Evolutionary conservation across 2,113 vertebrate species (phyloP), one percentile per base, ranked within the genome.

Genomic region (Oophaga pumilio): DNA sequence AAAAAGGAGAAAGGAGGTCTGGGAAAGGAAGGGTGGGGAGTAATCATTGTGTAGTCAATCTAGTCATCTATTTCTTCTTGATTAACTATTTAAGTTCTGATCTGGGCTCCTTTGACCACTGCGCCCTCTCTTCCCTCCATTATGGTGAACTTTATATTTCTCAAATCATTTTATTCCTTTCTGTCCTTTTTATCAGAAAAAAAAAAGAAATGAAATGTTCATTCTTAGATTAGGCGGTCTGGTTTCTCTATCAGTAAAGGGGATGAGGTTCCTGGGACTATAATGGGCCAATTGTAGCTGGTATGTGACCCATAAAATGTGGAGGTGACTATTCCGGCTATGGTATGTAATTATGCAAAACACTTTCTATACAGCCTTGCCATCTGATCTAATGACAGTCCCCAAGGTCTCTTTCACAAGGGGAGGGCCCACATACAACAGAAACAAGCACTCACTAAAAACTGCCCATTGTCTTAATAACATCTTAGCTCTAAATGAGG

Each of bases 281-380:
- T 97, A 98, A 98, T 97, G 96, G 97, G 92, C 96, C 97, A 97
- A 99, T 99, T 99, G 98, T 99, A 94, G 96, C 97, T 97, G 97
- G 94, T 97, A 97, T 97, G 96, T 99, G 98, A 99, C 97, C 98
- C 98, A 98, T 97, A 98, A 99, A 97, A 98, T 97, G 95, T 96
- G 96, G 97, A 96, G 98, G 97, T 98, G 97, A 96, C 97, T 97
- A 97, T 97, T 96, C 96, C 96, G 97, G 97, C 97, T 99, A 98
- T 99, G 97, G 97, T 97, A 97, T 99, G 97, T 98, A 98, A 99
- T 99, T 99, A 99, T 99, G 98, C 97, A 98, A 99, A 99, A 98
- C 97, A 98, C 97, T 97, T 97, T 96, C 96, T 96, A 98, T 97
- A 99, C 98, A 99, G 97, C 96, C 96, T 97, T 97, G 98, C 97